Evolutionary conservation across 2,797 vertebrate genomes (phyloP).

Genomic region (Acomys russatus): DNA sequence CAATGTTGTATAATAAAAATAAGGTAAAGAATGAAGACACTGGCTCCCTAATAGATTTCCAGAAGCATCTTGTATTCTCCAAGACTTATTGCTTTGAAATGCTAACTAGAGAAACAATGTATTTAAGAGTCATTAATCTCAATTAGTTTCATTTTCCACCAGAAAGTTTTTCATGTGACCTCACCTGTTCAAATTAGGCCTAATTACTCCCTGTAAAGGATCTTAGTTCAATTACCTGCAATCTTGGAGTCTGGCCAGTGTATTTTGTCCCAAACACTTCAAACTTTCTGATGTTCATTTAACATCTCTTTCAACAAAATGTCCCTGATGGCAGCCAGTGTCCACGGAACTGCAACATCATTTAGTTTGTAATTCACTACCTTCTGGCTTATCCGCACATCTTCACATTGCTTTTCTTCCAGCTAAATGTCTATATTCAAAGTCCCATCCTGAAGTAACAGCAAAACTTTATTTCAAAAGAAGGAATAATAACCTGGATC

Average conservation of each 20-base stretch:
- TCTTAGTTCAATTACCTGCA: constrained; percentile 77
- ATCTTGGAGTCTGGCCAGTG: constrained; percentile 70
- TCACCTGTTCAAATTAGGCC: constrained; percentile 79
- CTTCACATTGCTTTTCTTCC: constrained; percentile 51
- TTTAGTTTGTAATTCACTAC: constrained; percentile 69
- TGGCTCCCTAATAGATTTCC: not conserved
- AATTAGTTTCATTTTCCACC: constrained; percentile 81
- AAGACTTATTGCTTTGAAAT: constrained; percentile 67
- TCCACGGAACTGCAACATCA: not conserved
- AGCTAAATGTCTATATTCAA: constrained; percentile 54
- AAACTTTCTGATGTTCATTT: constrained; percentile 68
- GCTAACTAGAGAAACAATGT: constrained; percentile 49
- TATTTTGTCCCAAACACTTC: constrained; percentile 79
- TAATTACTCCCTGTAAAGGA: constrained; percentile 78
- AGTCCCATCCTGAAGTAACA: constrained; percentile 5
- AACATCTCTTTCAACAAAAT: constrained; percentile 76
- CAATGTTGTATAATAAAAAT: not conserved
- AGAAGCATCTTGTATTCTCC: constrained; percentile 30
- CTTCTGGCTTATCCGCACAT: constrained; percentile 59
- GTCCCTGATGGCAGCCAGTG: constrained; percentile 43
- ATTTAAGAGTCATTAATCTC: constrained; percentile 79
- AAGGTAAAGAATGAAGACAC: not conserved
- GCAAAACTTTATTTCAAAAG: constrained; percentile 7
- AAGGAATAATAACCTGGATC: constrained; percentile 41
- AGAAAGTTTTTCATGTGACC: constrained; percentile 78